These are phyloP conservation scores for Rosalia funebris DNA, from an alignment of 2,888 invertebrate genomes.

Conservation along the genomic window DNA sequence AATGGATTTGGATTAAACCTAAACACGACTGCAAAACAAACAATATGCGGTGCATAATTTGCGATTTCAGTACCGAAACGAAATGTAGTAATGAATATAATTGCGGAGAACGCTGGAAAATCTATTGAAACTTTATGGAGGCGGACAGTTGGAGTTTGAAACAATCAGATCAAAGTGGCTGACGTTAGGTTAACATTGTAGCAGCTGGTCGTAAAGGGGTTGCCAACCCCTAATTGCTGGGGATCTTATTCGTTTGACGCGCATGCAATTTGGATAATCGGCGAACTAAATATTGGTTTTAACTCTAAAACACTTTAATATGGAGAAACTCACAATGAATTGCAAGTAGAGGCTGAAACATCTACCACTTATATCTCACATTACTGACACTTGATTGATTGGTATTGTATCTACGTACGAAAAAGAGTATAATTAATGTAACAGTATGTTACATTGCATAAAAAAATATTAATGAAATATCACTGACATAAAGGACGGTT, in stretches of 20 bases:
- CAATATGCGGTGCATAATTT: neutral
- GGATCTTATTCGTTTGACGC: slow-evolving; percentile 16
- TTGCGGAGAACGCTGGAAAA: slow-evolving; percentile 1
- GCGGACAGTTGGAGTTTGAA: slow-evolving; percentile 10
- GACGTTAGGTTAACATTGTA: slow-evolving; percentile 12
- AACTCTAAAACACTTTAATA: too few species aligned
- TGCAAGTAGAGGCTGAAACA: too few species aligned
- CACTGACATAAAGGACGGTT: too few species aligned
- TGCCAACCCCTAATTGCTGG: slow-evolving; percentile 4
- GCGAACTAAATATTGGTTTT: too few species aligned
- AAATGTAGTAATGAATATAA: slow-evolving; percentile 10
- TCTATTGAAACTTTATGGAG: slow-evolving; percentile 22
- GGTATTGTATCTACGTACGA: too few species aligned
- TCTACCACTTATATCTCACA: too few species aligned
- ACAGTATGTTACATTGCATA: too few species aligned
- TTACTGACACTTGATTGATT: too few species aligned
- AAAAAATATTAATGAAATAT: too few species aligned
- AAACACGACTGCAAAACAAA: neutral
- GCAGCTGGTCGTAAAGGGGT: slow-evolving; percentile 8
- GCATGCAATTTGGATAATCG: slow-evolving; percentile 1
- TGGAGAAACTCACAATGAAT: too few species aligned
- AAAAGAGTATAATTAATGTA: too few species aligned
- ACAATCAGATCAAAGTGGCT: slow-evolving; percentile 9
- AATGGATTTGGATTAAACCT: neutral
- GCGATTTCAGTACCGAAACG: neutral